A percentile compares a stretch with the other conserved stretches of the same genome.
Conservation (phyloP, 2,888 invertebrate genomes). For the Entomobrya multifasciata region DNA sequence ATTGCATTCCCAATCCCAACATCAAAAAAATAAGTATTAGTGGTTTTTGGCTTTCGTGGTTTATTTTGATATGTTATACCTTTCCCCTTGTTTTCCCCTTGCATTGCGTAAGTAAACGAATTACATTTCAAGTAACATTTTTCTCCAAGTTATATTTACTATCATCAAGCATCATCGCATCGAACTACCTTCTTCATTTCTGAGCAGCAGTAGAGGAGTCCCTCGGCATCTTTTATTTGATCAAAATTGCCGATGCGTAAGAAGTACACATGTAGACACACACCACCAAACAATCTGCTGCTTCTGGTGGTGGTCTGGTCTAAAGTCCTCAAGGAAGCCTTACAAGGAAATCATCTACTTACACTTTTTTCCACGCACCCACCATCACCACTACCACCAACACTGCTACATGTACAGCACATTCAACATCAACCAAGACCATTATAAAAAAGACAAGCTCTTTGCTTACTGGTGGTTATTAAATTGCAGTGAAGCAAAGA, state of each 20-base stretch:
- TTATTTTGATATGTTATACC: not conserved
- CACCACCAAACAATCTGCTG: conserved; percentile 45
- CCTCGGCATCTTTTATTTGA: conserved; percentile 38
- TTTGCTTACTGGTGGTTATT: conserved; percentile 64
- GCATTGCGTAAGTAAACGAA: conserved; percentile 10
- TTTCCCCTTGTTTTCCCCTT: too few relatives aligned
- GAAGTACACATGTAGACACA: conserved; percentile 49
- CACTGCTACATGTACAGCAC: not conserved
- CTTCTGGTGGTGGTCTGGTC: too few relatives aligned
- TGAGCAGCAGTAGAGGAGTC: too few relatives aligned
- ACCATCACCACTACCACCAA: conserved; percentile 8
- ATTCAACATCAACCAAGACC: not conserved
- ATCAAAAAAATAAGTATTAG: conserved; percentile 39
- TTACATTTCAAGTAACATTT: not conserved
- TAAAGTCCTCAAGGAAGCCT: too few relatives aligned
- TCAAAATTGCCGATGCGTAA: conserved; percentile 55
- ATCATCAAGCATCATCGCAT: not conserved
- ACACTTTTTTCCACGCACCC: conserved; percentile 18
- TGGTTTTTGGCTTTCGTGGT: conserved; percentile 9
- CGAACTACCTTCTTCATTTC: not conserved
- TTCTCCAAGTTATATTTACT: not conserved
- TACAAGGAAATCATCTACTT: conserved; percentile 7
- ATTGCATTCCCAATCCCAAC: too few relatives aligned
- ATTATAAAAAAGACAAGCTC: conserved; percentile 47
- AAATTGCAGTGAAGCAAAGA: conserved; percentile 55